phyloP scores from a whole-genome alignment of 2,797 vertebrate genomes.

The Pachyuromys duprasi region DNA sequence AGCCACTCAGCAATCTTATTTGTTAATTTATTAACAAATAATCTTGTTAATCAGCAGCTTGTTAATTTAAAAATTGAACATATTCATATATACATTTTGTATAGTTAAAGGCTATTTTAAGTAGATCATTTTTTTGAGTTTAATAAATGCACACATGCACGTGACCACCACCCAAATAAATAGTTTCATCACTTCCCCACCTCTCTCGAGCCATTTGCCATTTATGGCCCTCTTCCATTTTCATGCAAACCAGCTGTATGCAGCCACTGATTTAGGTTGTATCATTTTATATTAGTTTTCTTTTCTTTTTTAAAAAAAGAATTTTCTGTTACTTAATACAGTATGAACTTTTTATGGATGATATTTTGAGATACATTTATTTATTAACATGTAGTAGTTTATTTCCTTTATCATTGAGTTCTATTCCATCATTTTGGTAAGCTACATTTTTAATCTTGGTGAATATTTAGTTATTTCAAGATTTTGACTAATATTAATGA shows the following conservation, averaged over 20 bases:
- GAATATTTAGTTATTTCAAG: slow-evolving; percentile 21
- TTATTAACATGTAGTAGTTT: not conserved
- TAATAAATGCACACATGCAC: not conserved
- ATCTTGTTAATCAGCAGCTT: not conserved
- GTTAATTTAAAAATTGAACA: not conserved
- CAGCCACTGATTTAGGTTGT: not conserved
- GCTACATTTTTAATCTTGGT: slow-evolving; percentile 12
- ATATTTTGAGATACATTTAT: slow-evolving; percentile 10
- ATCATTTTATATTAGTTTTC: not conserved
- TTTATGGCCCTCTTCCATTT: not conserved
- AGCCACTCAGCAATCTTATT: not conserved
- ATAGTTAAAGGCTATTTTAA: not conserved
- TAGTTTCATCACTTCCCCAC: not conserved
- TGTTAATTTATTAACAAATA: not conserved
- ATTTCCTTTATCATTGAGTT: not conserved
- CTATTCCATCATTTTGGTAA: not conserved
- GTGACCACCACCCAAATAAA: not conserved
- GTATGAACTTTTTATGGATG: not conserved
- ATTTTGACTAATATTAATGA: slow-evolving; percentile 12
- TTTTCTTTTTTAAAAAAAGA: slow-evolving; percentile 1
- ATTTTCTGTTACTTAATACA: not conserved
- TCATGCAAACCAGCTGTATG: not conserved
- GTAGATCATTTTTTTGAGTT: not conserved
- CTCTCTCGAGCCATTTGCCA: not conserved
- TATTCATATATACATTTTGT: not conserved